phyloP scores from a whole-genome alignment of 2,888 invertebrate genomes.

The Caenorhabditis zanzibari region DNA sequence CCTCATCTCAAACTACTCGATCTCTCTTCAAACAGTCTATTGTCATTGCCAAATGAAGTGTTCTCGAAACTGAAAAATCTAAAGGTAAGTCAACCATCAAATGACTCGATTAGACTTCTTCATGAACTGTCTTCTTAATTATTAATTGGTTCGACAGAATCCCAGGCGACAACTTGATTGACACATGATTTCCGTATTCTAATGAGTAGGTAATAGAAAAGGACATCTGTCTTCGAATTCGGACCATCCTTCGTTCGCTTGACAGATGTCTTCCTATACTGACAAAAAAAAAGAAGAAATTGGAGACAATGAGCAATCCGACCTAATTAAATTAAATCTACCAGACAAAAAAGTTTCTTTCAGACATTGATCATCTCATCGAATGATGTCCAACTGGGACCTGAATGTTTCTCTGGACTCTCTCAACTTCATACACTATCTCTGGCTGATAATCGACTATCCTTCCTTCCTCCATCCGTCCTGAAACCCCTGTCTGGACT shows the following conservation, averaged over 20 bases:
- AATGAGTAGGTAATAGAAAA: constrained; percentile 58
- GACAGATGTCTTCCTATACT: constrained; percentile 36
- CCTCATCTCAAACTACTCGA: constrained; percentile 62
- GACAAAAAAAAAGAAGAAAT: neutral
- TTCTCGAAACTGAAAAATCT: constrained; percentile 67
- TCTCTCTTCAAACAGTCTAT: constrained; percentile 65
- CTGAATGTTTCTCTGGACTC: constrained; percentile 68
- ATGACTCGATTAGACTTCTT: constrained; percentile 36
- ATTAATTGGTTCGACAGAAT: constrained; percentile 43
- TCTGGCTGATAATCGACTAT: constrained; percentile 64
- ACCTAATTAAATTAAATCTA: constrained; percentile 18
- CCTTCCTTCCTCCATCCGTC: constrained; percentile 72
- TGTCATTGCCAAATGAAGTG: constrained; percentile 69
- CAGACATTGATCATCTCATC: constrained; percentile 68
- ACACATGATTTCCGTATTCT: constrained; percentile 56
- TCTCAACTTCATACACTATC: constrained; percentile 56
- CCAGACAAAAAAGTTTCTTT: constrained; percentile 30
- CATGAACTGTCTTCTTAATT: constrained; percentile 40
- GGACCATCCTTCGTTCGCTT: constrained; percentile 2
- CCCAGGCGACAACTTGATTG: constrained; percentile 53
- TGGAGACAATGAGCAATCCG: constrained; percentile 31
- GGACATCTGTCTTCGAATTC: constrained; percentile 57
- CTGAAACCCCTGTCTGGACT: constrained; percentile 59
- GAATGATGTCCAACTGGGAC: constrained; percentile 71
- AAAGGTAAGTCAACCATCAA: constrained; percentile 61